Evolutionary conservation across 2,888 invertebrate genomes (phyloP), one percentile per base, ranked within the genome.

Genomic region (Epistrophe grossulariae): DNA sequence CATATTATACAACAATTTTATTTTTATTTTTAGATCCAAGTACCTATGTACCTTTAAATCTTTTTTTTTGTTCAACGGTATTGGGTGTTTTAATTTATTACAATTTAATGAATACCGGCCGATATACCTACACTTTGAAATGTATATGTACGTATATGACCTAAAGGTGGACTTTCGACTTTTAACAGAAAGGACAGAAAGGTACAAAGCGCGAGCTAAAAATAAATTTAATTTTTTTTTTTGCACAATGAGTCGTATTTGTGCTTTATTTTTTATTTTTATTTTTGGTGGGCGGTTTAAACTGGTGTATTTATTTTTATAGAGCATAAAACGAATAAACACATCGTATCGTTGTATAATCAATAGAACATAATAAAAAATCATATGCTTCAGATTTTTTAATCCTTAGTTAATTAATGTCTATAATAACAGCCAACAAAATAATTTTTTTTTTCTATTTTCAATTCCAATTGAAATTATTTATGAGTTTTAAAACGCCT

Each of bases 1-100:
- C 68, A 78, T 76, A 76, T 85, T 81, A 85, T 85, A 82, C 82
- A 84, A 84, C 35, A 52, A 8, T 52, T 70, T 79, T 82, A 85
- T 85, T 81, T 85, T 85, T 82, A 84, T 85, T 82, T 85, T 85
- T 82, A 84, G 80, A n/a, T 68, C 17, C 38, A 59, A 31, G 19
- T 40, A 50, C 15, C 50, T 45, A 38, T n/a, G 7, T 17, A 15
- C 1, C 64, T 59, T 64, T 31, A 0, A 13, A 45, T 62, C 72
- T 80, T 31, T 80, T 31, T 68, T 48, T 31, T 68, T 48, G 28
- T 45, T 13, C 50, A 19, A n/a, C 13, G 13, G 0, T 19, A 10
- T 38, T 40, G 13, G 17, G 3, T 52, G 24, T 70, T 52, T n/a
- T 1, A 59, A 57, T 72, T 59, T 72, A 68, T 50, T 50, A 15